Base-by-base conservation (phyloP, 1,140 invertebrate species). In the Yoshiicerus persimilis region DNA sequence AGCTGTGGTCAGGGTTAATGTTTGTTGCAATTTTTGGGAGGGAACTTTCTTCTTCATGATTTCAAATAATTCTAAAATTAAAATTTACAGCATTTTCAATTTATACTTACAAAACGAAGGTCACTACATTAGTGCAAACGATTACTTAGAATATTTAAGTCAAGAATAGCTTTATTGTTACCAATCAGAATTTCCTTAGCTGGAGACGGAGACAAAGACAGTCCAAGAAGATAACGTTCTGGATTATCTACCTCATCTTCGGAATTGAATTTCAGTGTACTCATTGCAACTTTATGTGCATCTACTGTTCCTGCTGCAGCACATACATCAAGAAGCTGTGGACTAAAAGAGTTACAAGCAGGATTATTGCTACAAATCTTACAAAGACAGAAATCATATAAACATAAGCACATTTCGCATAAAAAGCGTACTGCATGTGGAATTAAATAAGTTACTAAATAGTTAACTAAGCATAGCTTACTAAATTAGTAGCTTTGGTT, bases 191-290 rank as follows among this genome's bases (percentile, higher is more conserved):
- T 93, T 34, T 94, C 92, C 8, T 93, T 91, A 62, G 93, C 92
- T 4, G 95, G 95, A 90, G 95, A 93, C 9, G 94, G 93, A 16
- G 94, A 94, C 4, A 96, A 92, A 0, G 96, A 95, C 16, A 96
- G 90, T 0, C 95, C 94, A 94, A 96, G 95, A 1, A 97, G 92
- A 92, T 96, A 97, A 87, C 96, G 93, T 91, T 97, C 96, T 5
- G 94, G 93, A 20, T 94, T 92, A 86, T 95, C 94, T 30, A 93
- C 90, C 87, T 94, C 92, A 2, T 94, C 94, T 2, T 92, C 92
- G 4, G 93, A 92, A 86, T 95, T 94, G 56, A 95, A 94, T 84
- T 94, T 94, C 1, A 96, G 92, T 41, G 93, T 91, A 77, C 94
- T 94, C 92, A 95, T 94, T 16, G 95, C 95, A 47, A 95, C 95